These are phyloP conservation scores for Progne subis DNA, from an alignment of 2,113 vertebrate genomes.

Conservation along the genomic window DNA sequence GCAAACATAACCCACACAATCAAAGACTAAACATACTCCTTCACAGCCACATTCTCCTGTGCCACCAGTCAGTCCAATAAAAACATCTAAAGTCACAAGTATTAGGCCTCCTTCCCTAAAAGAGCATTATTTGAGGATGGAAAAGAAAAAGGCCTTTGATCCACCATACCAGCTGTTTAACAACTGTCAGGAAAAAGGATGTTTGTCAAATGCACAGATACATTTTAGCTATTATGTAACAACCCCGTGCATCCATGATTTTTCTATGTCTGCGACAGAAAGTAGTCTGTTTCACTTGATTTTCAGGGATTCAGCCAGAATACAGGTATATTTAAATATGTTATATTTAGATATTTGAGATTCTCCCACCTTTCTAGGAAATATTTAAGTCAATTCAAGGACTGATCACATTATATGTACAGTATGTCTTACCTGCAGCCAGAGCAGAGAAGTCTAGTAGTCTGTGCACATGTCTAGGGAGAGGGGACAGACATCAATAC, in stretches of 20 bases:
- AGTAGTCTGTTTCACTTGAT: not conserved
- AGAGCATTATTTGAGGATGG: not conserved
- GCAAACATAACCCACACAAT: not conserved
- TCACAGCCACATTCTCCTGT: not conserved
- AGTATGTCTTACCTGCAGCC: conserved; percentile 51
- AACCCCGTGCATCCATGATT: not conserved
- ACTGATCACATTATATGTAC: not conserved
- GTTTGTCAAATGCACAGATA: not conserved
- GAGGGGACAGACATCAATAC: not conserved
- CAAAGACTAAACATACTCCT: not conserved
- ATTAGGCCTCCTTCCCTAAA: not conserved
- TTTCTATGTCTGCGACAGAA: not conserved
- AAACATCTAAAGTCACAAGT: not conserved
- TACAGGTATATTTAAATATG: not conserved
- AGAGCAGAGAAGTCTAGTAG: conserved; percentile 52
- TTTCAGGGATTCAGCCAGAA: not conserved
- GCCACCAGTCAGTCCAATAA: not conserved
- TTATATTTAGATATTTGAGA: not conserved
- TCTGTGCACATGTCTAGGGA: conserved; percentile 20
- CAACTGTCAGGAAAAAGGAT: not conserved
- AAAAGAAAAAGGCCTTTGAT: not conserved
- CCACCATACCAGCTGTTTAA: not conserved
- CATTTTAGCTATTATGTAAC: not conserved
- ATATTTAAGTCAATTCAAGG: not conserved
- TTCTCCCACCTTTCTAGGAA: not conserved